Conservation (phyloP, 1,140 invertebrate genomes). For the Whitmania pigra region DNA sequence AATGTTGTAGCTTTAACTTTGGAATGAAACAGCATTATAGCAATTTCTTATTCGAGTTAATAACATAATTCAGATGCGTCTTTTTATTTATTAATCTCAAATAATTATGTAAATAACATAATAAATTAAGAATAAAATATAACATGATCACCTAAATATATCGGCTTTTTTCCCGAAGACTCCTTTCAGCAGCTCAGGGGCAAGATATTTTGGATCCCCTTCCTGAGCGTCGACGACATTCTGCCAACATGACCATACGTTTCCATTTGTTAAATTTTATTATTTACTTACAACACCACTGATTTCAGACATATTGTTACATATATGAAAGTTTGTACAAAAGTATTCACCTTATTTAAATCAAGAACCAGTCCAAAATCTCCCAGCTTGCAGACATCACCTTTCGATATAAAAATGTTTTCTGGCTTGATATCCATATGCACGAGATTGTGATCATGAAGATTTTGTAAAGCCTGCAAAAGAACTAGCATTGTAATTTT, state of each 20-base stretch:
- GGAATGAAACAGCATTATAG: neutral
- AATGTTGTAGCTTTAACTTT: neutral
- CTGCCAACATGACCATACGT: no score
- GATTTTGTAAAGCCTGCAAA: constrained; percentile 50
- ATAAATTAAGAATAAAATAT: neutral
- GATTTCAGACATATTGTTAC: no score
- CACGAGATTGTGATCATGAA: constrained; percentile 54
- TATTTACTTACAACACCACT: no score
- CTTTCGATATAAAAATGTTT: constrained; percentile 55
- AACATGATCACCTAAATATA: constrained; percentile 27
- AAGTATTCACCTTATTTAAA: constrained; percentile 43
- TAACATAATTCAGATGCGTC: neutral
- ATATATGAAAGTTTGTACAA: no score
- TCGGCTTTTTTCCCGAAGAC: constrained; percentile 50
- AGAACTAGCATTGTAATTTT: no score
- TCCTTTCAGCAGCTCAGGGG: constrained; percentile 56
- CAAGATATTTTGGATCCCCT: constrained; percentile 63
- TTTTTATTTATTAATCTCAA: neutral
- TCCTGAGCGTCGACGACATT: constrained; percentile 46
- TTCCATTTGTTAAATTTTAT: no score
- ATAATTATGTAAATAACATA: neutral
- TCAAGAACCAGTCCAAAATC: constrained; percentile 62
- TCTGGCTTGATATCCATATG: constrained; percentile 67
- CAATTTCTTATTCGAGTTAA: neutral
- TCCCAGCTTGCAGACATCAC: constrained; percentile 55